These are phyloP conservation scores for Cuniculus paca DNA, from an alignment of 2,797 vertebrate species.

Conservation along the genomic window DNA sequence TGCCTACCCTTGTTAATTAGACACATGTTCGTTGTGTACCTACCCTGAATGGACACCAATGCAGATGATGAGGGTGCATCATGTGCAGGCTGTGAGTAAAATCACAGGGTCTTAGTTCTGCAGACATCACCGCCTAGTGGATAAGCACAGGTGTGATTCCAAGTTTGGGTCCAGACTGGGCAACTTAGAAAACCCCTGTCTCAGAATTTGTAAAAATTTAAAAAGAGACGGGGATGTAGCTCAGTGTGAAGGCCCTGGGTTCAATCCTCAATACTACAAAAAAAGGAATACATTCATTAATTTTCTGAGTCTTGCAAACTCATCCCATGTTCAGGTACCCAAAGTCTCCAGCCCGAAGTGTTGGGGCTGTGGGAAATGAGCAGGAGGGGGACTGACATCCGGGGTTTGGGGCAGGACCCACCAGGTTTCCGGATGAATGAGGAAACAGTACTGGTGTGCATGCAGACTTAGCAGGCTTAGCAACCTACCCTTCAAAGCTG, in stretches of 20 bases:
- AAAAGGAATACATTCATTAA: neutral
- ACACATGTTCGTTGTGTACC: neutral
- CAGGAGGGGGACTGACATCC: neutral
- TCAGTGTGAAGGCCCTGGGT: neutral
- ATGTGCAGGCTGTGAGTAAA: neutral
- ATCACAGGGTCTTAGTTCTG: neutral
- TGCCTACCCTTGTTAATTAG: neutral
- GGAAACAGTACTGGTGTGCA: conserved; percentile 21
- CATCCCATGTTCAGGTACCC: neutral
- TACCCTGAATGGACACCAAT: neutral
- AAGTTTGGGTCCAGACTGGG: neutral
- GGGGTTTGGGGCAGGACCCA: conserved; percentile 50
- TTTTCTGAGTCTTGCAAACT: neutral
- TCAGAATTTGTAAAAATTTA: neutral
- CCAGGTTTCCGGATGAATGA: conserved; percentile 48
- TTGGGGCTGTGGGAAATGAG: neutral
- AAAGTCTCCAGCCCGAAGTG: neutral
- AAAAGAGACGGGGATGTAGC: neutral
- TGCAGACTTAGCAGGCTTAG: conserved; percentile 61
- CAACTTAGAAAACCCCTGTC: neutral
- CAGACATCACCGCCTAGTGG: neutral
- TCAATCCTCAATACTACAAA: neutral
- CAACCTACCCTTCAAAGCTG: conserved; percentile 77
- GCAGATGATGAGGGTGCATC: neutral
- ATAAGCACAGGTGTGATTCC: neutral